Percentiles rank a stretch among this genome's conserved stretches.
Conservation (phyloP, 1,140 invertebrate genomes). For the Apis dorsata region DNA sequence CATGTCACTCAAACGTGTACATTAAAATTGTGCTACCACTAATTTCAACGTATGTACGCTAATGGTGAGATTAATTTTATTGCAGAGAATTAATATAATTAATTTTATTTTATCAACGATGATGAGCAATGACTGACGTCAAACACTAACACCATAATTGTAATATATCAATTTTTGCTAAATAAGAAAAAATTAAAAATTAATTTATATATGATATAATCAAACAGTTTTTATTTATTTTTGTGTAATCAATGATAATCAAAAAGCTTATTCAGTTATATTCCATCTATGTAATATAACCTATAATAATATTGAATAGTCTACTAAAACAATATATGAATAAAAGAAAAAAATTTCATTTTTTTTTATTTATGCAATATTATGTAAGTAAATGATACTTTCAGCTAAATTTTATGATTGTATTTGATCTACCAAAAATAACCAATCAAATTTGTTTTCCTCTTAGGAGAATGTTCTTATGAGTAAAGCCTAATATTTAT, state of each 20-base stretch:
- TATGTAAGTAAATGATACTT: too few species aligned
- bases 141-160: constrained; percentile 1
- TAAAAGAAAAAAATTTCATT: too few species aligned
- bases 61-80: constrained; percentile 39
- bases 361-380: too few species aligned
- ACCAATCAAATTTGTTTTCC: too few species aligned
- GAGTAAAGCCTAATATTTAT: background rate
- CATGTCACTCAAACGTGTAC: background rate
- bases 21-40: constrained; percentile 6
- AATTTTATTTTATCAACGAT: constrained; percentile 33
- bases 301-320: background rate
- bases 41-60: constrained; percentile 9
- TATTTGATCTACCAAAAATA: too few species aligned
- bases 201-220: background rate
- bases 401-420: too few species aligned
- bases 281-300: background rate
- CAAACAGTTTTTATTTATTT: background rate
- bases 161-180: background rate
- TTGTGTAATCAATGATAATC: background rate
- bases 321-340: too few species aligned
- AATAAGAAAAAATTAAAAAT: background rate
- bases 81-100: constrained; percentile 39
- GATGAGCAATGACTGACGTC: constrained; percentile 25
- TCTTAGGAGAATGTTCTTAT: too few species aligned
- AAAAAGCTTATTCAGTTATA: background rate